Conservation (phyloP, 2,888 invertebrate genomes). For the Neoascia interrupta region DNA sequence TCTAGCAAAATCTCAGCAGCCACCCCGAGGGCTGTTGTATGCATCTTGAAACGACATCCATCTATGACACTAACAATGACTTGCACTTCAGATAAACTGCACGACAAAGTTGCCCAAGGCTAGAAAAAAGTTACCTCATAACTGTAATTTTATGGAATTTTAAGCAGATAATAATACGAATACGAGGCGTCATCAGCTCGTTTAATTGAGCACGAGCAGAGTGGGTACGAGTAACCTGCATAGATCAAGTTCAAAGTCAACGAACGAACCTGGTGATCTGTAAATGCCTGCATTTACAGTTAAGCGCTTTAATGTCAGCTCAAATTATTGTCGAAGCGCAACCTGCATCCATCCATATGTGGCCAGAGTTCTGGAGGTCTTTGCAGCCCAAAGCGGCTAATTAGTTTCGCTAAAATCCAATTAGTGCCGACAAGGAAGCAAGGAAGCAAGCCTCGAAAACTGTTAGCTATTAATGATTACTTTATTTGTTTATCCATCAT, state of each 20-base stretch:
- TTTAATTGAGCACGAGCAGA: conserved; percentile 34
- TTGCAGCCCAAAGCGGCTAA: conserved; percentile 33
- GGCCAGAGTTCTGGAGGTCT: neutral
- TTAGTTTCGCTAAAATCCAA: conserved; percentile 56
- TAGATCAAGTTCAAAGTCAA: conserved; percentile 66
- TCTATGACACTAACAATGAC: too few species aligned
- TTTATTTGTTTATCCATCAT: neutral
- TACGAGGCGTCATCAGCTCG: neutral
- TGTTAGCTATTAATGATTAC: conserved; percentile 1
- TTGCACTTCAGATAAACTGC: conserved; percentile 3
- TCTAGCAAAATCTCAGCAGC: conserved; percentile 11
- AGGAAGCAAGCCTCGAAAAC: conserved; percentile 19
- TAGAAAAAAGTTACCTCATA: conserved; percentile 21
- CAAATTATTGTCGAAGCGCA: conserved; percentile 15
- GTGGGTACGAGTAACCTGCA: conserved; percentile 8
- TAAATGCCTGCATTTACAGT: conserved; percentile 1
- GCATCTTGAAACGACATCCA: conserved; percentile 13
- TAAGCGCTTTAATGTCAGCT: conserved; percentile 43
- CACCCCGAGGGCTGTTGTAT: conserved; percentile 8
- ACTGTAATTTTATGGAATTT: conserved; percentile 46
- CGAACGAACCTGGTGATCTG: conserved; percentile 51
- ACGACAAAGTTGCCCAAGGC: conserved; percentile 33
- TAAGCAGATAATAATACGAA: neutral
- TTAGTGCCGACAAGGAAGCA: conserved; percentile 22
- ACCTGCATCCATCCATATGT: conserved; percentile 29